Percentiles rank a stretch among this genome's conserved stretches.
Conservation (phyloP, 2,113 vertebrate species). For the Entomyzon cyanotis region DNA sequence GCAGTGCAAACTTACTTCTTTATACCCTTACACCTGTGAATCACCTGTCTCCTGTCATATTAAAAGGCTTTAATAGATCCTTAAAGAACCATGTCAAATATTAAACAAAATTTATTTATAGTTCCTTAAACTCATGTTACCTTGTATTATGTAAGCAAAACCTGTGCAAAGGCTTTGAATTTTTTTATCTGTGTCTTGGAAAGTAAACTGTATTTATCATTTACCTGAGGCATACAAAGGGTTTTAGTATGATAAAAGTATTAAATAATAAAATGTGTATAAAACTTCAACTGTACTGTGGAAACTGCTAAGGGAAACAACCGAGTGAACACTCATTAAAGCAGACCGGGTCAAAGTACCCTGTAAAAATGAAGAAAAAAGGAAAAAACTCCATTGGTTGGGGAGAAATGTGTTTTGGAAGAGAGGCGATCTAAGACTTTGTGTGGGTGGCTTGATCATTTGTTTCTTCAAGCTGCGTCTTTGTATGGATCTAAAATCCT, state of each 20-base stretch:
- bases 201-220: not conserved
- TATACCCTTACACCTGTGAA: not conserved
- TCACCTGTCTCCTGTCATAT: not conserved
- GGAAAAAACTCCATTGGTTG: not conserved
- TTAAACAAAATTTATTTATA: not conserved
- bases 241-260: not conserved
- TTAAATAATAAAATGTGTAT: not conserved
- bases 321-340: not conserved
- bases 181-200: not conserved
- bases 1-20: not conserved
- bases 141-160: not conserved
- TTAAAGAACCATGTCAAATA: not conserved
- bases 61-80: not conserved
- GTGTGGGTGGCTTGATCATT: not conserved
- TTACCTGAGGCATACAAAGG: not conserved
- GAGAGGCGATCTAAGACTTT: not conserved
- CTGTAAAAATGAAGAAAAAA: not conserved
- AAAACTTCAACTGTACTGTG: not conserved
- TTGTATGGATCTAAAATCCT: not conserved
- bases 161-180: not conserved
- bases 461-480: not conserved
- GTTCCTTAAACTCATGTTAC: not conserved
- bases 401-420: not conserved
- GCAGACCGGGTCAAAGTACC: not conserved
- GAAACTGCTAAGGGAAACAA: not conserved